Base-by-base conservation (phyloP, 2,797 vertebrate genomes). In the Cynopterus sphinx region DNA sequence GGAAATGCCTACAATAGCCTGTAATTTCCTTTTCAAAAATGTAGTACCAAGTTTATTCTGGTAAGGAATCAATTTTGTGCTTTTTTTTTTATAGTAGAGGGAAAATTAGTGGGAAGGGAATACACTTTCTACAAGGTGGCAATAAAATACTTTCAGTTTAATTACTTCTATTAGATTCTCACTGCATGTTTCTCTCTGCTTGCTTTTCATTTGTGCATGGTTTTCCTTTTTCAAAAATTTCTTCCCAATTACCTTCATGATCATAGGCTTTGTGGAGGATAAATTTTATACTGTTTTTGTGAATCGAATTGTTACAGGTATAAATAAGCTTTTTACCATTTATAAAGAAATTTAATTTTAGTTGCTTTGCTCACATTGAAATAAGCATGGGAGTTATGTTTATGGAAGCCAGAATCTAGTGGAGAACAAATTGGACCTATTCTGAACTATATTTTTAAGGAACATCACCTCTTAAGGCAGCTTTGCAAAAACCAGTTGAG, bases 191-290 rank as follows among this genome's bases (percentile, higher is more conserved):
- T 98, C 96, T 98, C 86, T 98, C 96, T 98, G 97, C 98, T 97
- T 97, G 95, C 90, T 97, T 98, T 92, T 96, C 22, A 70, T 97
- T 97, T 97, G 39, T 98, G 98, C 98, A 98, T 98, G 98, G n/a
- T 95, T 98, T 98, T 97, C 90, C 84, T 94, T 94, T 78, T 91
- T 82, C n/a, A 78, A 41, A 89, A 87, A 86, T 91, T 61, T 31
- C 85, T 94, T 96, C 49, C 46, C n/a, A 46, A 26, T 95, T 97
- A 89, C 97, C 98, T 98, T 98, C 98, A 98, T 98, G 98, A 98
- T 98, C 98, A 98, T 95, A 96, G 94, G 12, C 79, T 91, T 78
- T 92, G 73, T 65, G 31, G 33, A 94, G 55, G 11, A 33, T 12
- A 67, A 39, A 53, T 49, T 71, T 95, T 87, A 77, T 5, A 81